Conservation (phyloP, 2,888 invertebrate species). For the Cryptocheilus praepositus region DNA sequence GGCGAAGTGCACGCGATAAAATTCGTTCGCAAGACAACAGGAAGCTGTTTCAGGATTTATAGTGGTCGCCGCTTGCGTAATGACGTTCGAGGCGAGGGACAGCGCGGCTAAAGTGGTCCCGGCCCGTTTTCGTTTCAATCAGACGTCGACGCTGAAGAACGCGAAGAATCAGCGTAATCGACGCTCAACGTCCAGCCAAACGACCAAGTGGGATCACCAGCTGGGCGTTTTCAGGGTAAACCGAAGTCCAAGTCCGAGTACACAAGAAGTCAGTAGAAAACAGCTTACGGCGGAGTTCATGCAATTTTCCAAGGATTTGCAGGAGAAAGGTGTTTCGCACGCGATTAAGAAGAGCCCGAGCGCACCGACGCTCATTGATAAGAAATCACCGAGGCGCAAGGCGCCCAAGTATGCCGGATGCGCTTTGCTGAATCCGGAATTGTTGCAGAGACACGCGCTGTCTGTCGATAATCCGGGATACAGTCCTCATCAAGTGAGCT, state of each 20-base stretch:
- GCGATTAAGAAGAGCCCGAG: conserved; percentile 78
- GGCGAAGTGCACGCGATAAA: no score
- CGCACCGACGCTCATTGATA: conserved; percentile 77
- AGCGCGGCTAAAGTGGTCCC: conserved; percentile 95
- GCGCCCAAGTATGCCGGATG: conserved; percentile 75
- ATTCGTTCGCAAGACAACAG: no score
- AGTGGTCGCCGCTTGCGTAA: conserved; percentile 97
- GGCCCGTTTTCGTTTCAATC: conserved; percentile 78
- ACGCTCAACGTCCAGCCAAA: conserved; percentile 76
- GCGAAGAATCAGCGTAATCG: conserved; percentile 70
- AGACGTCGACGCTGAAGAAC: conserved; percentile 62
- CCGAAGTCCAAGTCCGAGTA: conserved; percentile 76
- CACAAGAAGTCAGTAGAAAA: conserved; percentile 67
- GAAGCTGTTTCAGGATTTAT: conserved; percentile 83
- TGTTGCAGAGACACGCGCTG: conserved; percentile 86
- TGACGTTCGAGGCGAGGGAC: conserved; percentile 98
- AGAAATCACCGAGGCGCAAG: conserved; percentile 68
- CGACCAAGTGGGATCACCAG: conserved; percentile 80
- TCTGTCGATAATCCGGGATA: conserved; percentile 86
- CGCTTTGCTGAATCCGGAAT: conserved; percentile 79
- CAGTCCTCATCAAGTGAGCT: conserved; percentile 63
- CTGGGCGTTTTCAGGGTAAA: conserved; percentile 80
- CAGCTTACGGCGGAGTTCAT: conserved; percentile 71
- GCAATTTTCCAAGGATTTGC: conserved; percentile 70
- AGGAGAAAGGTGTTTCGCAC: conserved; percentile 62